Evolutionary conservation across 2,113 vertebrate species (phyloP), one percentile per base, ranked within the genome.

Genomic region (Cromileptes altivelis): DNA sequence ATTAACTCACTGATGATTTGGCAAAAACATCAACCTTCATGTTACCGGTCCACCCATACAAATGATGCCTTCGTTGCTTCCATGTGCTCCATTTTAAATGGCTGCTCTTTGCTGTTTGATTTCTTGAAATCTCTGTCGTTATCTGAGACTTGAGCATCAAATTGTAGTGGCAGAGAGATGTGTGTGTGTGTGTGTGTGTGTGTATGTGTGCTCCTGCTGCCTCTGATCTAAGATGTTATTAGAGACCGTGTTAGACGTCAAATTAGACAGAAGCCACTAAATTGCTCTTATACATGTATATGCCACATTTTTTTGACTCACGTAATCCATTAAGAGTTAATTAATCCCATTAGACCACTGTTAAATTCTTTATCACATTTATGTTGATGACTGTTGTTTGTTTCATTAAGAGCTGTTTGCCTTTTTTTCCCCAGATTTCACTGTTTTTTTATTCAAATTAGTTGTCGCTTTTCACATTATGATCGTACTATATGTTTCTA

Each of bases 1-100:
- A 69, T 89, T 84, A 70, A 85, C 78, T 87, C 82, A 12, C 73
- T 53, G 56, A 81, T 56, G 73, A 80, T 82, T 70, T 52, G 40
- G 53, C 61, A 68, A 70, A 81, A 79, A 78, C 27, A 49, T 62
- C 61, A 86, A 42, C 57, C 52, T 85, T 88, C 23, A 72, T 82
- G 70, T 82, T 63, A 18, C 42, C 42, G 61, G 33, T 71, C 73
- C 72, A 60, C 58, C 23, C 78, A 80, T 52, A 45, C 27, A 76
- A 85, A 91, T 75, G 27, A 65, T 50, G 60, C 72, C 56, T 69
- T 75, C 37, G 13, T 64, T 30, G 73, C 55, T 79, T 64, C 52
- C 42, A n/a, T 55, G 45, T 52, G 55, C 27, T 47, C 63, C 17
- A 55, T 57, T 69, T 75, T 75, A 50, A 78, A 75, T 67, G 30